A percentile compares a stretch with the other conserved stretches of the same genome.
Evolutionary conservation across 1,140 invertebrate species (phyloP).

Genomic region (Lycorma delicatula): DNA sequence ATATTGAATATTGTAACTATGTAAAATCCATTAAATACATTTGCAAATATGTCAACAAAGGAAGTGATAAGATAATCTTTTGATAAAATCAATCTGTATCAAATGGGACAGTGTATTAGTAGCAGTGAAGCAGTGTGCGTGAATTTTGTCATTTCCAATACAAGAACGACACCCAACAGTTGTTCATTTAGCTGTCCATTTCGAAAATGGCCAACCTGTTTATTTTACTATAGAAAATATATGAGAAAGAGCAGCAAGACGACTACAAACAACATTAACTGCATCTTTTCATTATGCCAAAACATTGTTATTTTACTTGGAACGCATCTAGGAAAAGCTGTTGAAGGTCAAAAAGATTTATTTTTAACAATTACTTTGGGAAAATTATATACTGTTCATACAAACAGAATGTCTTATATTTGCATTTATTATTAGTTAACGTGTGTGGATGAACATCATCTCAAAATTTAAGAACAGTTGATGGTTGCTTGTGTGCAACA

Average conservation of each 20-base stretch:
- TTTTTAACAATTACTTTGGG: constrained; percentile 26
- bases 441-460: constrained; percentile 41
- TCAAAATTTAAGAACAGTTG: constrained; percentile 36
- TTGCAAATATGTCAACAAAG: constrained; percentile 27
- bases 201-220: constrained; percentile 25
- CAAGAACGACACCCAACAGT: constrained; percentile 35
- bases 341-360: constrained; percentile 29
- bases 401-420: constrained; percentile 35
- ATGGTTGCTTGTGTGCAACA: constrained; percentile 35
- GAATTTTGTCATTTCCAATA: constrained; percentile 34
- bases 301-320: constrained; percentile 32
- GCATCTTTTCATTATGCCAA: constrained; percentile 32
- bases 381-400: constrained; percentile 33
- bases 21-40: constrained; percentile 31
- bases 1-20: constrained; percentile 9
- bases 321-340: constrained; percentile 19
- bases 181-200: constrained; percentile 38
- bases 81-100: constrained; percentile 32
- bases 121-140: constrained; percentile 38
- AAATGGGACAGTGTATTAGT: constrained; percentile 39
- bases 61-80: constrained; percentile 27
- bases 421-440: constrained; percentile 39
- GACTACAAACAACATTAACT: constrained; percentile 31
- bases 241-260: constrained; percentile 4
- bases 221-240: constrained; percentile 24